These are phyloP conservation scores for Thalassarche chlororhynchos DNA, from an alignment of 2,113 vertebrate genomes.

Conservation along the genomic window DNA sequence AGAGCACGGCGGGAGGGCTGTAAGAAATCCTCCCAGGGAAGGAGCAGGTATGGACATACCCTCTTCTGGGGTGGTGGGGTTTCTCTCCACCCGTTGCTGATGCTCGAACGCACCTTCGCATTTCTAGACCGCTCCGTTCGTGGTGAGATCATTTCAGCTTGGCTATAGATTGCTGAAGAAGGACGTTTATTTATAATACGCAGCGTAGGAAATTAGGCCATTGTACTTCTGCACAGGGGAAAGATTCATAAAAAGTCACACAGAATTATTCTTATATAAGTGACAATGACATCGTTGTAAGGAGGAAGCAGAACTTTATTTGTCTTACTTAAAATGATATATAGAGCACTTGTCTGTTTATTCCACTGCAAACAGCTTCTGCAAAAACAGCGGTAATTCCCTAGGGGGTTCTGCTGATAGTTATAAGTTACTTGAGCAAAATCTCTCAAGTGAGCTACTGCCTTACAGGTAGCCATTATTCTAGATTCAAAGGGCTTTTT, in stretches of 20 bases:
- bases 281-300: conserved; percentile 87
- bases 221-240: conserved; percentile 83
- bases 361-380: conserved; percentile 86
- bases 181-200: conserved; percentile 80
- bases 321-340: conserved; percentile 90
- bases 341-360: conserved; percentile 88
- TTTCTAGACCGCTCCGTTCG: background rate
- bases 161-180: conserved; percentile 70
- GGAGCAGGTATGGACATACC: background rate
- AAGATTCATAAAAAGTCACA: conserved; percentile 87
- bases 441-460: conserved; percentile 83
- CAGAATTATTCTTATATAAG: conserved; percentile 87
- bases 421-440: conserved; percentile 86
- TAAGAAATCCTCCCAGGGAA: background rate
- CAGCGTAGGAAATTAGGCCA: conserved; percentile 82
- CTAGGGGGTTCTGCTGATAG: conserved; percentile 78
- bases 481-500: conserved; percentile 81
- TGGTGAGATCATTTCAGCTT: conserved; percentile 44
- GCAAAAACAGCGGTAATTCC: conserved; percentile 79
- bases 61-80: background rate
- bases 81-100: background rate
- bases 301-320: conserved; percentile 86
- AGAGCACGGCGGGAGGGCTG: background rate
- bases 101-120: background rate
- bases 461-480: conserved; percentile 86